Evolutionary conservation across 2,797 vertebrate genomes (phyloP).

Genomic region (Corythornis leucogaster): DNA sequence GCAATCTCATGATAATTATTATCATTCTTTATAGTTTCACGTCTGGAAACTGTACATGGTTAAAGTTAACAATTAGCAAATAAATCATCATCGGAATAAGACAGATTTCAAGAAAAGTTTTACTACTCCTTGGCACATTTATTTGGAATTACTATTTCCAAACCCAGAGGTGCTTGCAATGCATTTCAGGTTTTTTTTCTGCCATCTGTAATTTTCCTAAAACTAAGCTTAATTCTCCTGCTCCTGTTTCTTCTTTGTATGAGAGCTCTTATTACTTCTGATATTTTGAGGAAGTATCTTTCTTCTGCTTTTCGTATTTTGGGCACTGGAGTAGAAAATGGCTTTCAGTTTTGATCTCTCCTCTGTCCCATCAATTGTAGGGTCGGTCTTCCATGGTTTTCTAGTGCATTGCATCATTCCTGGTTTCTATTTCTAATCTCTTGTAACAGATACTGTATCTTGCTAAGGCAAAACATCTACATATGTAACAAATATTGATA

Average conservation of each 20-base stretch:
- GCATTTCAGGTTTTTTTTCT: neutral
- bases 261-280: neutral
- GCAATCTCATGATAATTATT: neutral
- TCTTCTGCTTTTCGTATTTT: constrained; percentile 38
- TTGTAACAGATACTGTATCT: neutral
- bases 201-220: neutral
- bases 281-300: constrained; percentile 26
- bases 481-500: neutral
- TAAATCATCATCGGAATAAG: neutral
- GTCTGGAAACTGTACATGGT: neutral
- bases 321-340: constrained; percentile 51
- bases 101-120: rapidly evolving
- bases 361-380: neutral
- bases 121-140: neutral
- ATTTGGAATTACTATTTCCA: neutral
- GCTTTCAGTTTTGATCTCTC: constrained; percentile 54
- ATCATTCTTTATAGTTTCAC: neutral
- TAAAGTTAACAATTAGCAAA: neutral
- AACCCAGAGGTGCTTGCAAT: neutral
- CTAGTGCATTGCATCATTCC: neutral
- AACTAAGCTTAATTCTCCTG: neutral
- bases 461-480: neutral
- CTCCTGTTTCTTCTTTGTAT: neutral
- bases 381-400: constrained; percentile 30
- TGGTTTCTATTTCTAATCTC: neutral